Percentiles rank a stretch among this genome's conserved stretches.
These are phyloP conservation scores for Sphaeridia pumilis DNA, from an alignment of 2,888 invertebrate species.

Conservation along the genomic window DNA sequence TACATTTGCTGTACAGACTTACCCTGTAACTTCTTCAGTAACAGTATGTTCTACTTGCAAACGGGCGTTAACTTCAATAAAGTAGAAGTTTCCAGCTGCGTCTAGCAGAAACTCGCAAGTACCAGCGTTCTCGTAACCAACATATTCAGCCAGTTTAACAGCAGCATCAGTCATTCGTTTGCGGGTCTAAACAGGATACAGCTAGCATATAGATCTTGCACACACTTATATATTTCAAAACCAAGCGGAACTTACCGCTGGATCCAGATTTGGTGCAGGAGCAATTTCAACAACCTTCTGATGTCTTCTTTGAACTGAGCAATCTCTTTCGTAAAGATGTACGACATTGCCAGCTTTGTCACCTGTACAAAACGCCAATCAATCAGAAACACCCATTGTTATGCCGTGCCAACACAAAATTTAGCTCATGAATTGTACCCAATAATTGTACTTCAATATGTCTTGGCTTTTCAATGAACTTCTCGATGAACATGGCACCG, in stretches of 20 bases:
- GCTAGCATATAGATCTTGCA: neutral
- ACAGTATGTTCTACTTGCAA: slow-evolving; percentile 99
- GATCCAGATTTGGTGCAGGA: slow-evolving; percentile 80
- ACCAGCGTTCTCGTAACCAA: slow-evolving; percentile 95
- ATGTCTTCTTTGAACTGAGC: slow-evolving; percentile 94
- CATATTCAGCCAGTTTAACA: slow-evolving; percentile 72
- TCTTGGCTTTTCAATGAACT: slow-evolving; percentile 92
- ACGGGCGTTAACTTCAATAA: slow-evolving; percentile 97
- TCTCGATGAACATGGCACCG: slow-evolving; percentile 84
- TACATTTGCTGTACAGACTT: too few species aligned
- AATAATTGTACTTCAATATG: slow-evolving; percentile 77
- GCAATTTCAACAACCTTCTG: slow-evolving; percentile 99
- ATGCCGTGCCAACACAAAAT: neutral
- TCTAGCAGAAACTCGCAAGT: slow-evolving; percentile 97
- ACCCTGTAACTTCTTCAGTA: slow-evolving; percentile 97
- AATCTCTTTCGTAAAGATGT: slow-evolving; percentile 94
- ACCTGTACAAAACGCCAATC: slow-evolving; percentile 46
- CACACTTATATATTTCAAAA: too few species aligned
- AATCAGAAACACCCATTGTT: too few species aligned
- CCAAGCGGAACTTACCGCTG: slow-evolving; percentile 27
- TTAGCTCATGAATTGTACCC: too few species aligned
- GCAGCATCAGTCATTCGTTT: slow-evolving; percentile 84
- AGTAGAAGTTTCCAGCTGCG: slow-evolving; percentile 87
- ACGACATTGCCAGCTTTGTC: slow-evolving; percentile 93
- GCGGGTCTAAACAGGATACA: slow-evolving; percentile 43